A percentile compares a stretch with the other conserved stretches of the same genome.
These are phyloP conservation scores for Cyclina sinensis DNA, from an alignment of 1,140 invertebrate species.

Conservation along the genomic window DNA sequence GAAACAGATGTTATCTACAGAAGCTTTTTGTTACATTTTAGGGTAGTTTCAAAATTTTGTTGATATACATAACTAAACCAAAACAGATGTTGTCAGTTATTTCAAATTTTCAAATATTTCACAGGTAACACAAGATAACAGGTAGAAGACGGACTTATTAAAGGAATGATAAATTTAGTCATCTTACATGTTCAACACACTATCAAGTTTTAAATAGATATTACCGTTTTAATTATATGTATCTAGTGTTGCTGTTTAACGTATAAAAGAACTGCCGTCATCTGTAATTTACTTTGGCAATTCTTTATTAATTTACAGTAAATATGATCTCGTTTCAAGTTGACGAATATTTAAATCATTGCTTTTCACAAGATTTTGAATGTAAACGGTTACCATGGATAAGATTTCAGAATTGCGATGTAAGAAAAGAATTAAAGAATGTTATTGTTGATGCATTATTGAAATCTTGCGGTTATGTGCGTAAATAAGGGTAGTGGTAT, in stretches of 20 bases:
- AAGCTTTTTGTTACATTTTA: too few relatives aligned
- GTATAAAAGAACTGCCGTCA: background rate
- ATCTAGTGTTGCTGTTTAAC: background rate
- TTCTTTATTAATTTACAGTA: conserved; percentile 5
- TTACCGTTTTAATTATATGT: background rate
- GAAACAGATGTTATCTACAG: too few relatives aligned
- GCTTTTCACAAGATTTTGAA: conserved; percentile 21
- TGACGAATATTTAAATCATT: background rate
- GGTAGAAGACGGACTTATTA: background rate
- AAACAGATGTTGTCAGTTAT: background rate
- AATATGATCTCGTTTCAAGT: background rate
- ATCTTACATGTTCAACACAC: background rate
- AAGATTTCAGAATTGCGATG: conserved; percentile 7
- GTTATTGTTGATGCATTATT: conserved; percentile 24
- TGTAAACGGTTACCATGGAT: conserved; percentile 9
- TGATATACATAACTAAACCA: too few relatives aligned
- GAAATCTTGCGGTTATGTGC: conserved; percentile 17
- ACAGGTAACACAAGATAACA: background rate
- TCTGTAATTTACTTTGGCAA: background rate
- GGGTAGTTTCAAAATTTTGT: too few relatives aligned
- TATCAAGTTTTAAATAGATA: conserved; percentile 7
- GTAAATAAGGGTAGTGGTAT: background rate
- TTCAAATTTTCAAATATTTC: conserved; percentile 29
- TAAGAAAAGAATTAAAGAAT: conserved; percentile 12
- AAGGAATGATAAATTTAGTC: background rate